Evolutionary conservation across 1,140 invertebrate species (phyloP).

Genomic region (Asbolus verrucosus): DNA sequence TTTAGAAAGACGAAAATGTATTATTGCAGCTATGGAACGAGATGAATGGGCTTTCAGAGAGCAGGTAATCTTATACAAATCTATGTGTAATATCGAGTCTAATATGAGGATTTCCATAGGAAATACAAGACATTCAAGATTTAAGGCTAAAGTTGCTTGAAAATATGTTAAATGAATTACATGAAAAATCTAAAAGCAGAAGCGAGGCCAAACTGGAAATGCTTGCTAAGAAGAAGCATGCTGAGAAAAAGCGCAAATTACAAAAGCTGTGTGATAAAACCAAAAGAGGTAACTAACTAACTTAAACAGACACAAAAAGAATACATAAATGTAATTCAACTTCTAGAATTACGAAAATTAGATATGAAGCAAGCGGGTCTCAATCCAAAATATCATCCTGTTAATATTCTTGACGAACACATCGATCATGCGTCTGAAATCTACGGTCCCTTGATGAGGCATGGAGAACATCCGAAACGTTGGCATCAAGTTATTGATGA

Average conservation of each 20-base stretch:
- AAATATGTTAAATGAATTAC: constrained; percentile 63
- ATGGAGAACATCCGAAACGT: constrained; percentile 68
- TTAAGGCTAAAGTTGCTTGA: constrained; percentile 69
- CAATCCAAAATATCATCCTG: constrained; percentile 61
- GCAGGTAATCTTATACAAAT: constrained; percentile 66
- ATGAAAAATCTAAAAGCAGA: constrained; percentile 61
- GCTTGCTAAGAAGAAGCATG: constrained; percentile 65
- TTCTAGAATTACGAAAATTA: constrained; percentile 70
- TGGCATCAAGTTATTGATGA: constrained; percentile 67
- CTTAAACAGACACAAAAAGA: neutral
- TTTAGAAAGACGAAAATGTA: constrained; percentile 68
- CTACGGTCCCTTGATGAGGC: constrained; percentile 67
- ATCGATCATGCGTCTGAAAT: constrained; percentile 67
- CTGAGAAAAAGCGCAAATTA: constrained; percentile 65
- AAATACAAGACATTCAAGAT: constrained; percentile 73
- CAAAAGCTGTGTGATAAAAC: constrained; percentile 64
- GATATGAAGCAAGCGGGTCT: constrained; percentile 63
- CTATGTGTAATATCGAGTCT: no score
- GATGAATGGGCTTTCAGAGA: constrained; percentile 77
- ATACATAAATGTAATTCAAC: neutral
- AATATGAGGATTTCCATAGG: no score
- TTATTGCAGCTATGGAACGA: constrained; percentile 73
- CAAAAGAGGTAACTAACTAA: constrained; percentile 64
- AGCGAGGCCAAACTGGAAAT: constrained; percentile 66
- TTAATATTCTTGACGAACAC: constrained; percentile 65